Evolutionary conservation across 2,797 vertebrate species (phyloP).

Genomic region (Acomys russatus): DNA sequence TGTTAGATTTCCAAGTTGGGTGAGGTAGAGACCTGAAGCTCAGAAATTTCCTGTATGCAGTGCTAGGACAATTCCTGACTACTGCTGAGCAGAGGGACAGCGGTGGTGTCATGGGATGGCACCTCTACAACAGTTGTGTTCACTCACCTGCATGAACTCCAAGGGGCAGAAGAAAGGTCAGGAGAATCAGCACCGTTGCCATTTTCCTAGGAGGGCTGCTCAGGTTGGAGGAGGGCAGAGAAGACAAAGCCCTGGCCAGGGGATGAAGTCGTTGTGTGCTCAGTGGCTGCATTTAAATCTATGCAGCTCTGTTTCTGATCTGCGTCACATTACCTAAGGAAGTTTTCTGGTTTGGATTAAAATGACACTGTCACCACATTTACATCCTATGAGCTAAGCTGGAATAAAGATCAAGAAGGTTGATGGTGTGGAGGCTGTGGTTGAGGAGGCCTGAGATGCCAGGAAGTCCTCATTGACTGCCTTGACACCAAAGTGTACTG

Average conservation of each 20-base stretch:
- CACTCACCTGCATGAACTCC: conserved; percentile 43
- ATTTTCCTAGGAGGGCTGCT: not conserved
- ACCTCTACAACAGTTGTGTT: not conserved
- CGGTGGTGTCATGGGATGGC: not conserved
- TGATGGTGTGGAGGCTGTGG: not conserved
- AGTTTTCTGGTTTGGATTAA: not conserved
- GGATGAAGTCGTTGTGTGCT: not conserved
- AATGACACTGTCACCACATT: not conserved
- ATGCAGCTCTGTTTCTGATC: not conserved
- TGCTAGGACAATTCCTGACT: not conserved
- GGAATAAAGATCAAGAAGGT: too few relatives aligned
- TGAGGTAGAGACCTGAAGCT: not conserved
- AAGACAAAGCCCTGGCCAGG: not conserved
- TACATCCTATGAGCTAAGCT: not conserved
- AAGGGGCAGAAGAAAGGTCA: not conserved
- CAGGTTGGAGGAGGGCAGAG: not conserved
- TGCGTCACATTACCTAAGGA: not conserved
- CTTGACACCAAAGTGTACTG: not conserved
- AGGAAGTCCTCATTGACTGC: not conserved
- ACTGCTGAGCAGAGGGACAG: not conserved
- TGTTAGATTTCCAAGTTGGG: not conserved
- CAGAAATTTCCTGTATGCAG: not conserved
- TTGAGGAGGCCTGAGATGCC: not conserved
- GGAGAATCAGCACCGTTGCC: conserved; percentile 23
- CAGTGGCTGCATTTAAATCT: not conserved